These are phyloP conservation scores for Drosophila pallidifrons DNA, from an alignment of 1,140 invertebrate species.

Conservation along the genomic window DNA sequence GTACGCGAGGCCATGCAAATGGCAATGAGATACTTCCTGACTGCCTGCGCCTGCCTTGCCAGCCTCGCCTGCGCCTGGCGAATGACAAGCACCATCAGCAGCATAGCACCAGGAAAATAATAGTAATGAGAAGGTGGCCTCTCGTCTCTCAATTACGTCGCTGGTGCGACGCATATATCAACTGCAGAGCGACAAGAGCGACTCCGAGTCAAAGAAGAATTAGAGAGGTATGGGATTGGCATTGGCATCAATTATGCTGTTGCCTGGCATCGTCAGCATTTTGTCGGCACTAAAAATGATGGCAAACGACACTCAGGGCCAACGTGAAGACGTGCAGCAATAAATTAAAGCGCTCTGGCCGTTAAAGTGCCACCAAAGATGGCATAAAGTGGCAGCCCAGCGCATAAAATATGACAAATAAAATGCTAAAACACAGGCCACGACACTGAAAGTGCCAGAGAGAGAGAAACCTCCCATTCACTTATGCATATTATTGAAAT, in stretches of 20 bases:
- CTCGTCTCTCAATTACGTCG: conserved; percentile 21
- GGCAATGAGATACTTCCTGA: conserved; percentile 42
- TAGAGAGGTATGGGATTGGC: conserved; percentile 22
- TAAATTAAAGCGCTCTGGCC: conserved; percentile 63
- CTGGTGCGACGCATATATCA: conserved; percentile 33
- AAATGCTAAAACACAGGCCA: conserved; percentile 31
- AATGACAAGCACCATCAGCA: too few relatives aligned
- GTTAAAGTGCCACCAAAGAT: conserved; percentile 49
- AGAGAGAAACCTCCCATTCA: conserved; percentile 18
- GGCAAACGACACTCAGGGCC: conserved; percentile 48
- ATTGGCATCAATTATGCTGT: conserved; percentile 64
- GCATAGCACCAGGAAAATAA: background rate
- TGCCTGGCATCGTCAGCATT: conserved; percentile 39
- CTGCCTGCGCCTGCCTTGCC: background rate
- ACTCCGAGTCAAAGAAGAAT: background rate
- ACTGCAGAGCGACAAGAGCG: conserved; percentile 25
- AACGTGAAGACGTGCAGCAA: conserved; percentile 56
- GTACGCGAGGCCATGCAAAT: conserved; percentile 45
- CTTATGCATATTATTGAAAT: conserved; percentile 60
- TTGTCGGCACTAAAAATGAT: conserved; percentile 58
- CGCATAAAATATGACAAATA: conserved; percentile 48
- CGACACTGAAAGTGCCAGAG: background rate
- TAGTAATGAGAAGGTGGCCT: conserved; percentile 9
- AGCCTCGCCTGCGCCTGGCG: too few relatives aligned
- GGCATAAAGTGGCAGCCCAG: conserved; percentile 42